Base-by-base conservation (phyloP, 2,888 invertebrate genomes). In the Nysson spinosus region DNA sequence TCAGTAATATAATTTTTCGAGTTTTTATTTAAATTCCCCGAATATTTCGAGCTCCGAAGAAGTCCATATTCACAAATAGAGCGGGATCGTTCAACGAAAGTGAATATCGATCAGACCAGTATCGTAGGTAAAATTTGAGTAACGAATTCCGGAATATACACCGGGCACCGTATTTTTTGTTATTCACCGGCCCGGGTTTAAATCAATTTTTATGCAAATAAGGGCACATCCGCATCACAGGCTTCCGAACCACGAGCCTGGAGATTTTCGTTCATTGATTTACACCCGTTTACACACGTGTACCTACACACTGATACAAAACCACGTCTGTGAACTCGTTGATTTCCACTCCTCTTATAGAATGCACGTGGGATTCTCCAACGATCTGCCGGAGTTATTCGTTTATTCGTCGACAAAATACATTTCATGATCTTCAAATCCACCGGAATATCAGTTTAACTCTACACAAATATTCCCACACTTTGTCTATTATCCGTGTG, bases 161-260 rank as follows among this genome's bases (percentile, higher is more conserved):
- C 43, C 20, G 32, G 4, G 7, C n/a, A 30, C 34, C 42, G 42
- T 32, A 9, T 46, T 35, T 46, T 46, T 39, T 35, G 42, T 52
- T 20, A 42, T 43, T 39, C 47, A 43, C n/a, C 46, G 28, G 34
- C 47, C 49, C 63, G 47, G 26, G 44, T 57, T 61, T 73, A 62
- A 73, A 73, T 73, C 61, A 73, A 73, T 73, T 73, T 73, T 73
- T 68, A 73, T 73, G 73, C 73, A 73, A 73, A 73, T 73, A 64
- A 62, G 63, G 49, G 47, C 52, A 46, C 50, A 46, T 17, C 44
- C 34, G 32, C 30, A 46, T 54, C 46, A 34, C 20, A 39, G 34
- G 26, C 43, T 60, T 47, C 42, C 44, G 39, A 35, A 47, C 7
- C 34, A 52, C 22, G 49, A 26, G 34, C 44, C 39, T 12, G 44